Percentiles rank a stretch among this genome's conserved stretches.
These are phyloP conservation scores for Iselma pallidipennis DNA, from an alignment of 2,888 invertebrate genomes.

Conservation along the genomic window DNA sequence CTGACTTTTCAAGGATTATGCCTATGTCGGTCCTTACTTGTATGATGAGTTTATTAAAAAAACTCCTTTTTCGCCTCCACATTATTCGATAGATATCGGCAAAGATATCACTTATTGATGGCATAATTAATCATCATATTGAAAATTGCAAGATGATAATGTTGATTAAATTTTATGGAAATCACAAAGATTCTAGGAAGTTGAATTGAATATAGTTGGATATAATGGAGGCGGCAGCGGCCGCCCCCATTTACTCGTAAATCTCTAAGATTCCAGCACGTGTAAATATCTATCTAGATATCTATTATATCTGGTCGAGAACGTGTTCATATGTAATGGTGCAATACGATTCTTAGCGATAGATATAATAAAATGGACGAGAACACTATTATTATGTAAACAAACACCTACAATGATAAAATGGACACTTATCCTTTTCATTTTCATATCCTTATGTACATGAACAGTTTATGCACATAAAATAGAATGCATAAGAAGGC, in stretches of 20 bases:
- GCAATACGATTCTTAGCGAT: conserved; percentile 1
- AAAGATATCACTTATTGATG: too few relatives aligned
- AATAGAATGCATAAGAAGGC: not conserved
- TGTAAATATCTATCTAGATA: not conserved
- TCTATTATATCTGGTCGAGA: not conserved
- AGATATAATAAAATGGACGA: not conserved
- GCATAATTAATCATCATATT: too few relatives aligned
- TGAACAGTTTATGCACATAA: not conserved
- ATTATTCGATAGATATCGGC: too few relatives aligned
- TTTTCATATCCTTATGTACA: not conserved
- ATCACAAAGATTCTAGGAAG: not conserved
- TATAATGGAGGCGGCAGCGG: not conserved
- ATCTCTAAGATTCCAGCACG: not conserved
- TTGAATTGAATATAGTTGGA: not conserved
- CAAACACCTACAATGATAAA: conserved; percentile 3
- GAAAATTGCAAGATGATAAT: too few relatives aligned
- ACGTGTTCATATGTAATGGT: not conserved
- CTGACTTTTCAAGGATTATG: too few relatives aligned
- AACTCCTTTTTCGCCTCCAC: too few relatives aligned
- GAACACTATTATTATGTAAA: conserved; percentile 7
- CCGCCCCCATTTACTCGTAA: not conserved
- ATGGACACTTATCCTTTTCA: not conserved
- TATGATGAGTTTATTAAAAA: too few relatives aligned
- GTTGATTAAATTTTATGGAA: not conserved
- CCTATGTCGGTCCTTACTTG: too few relatives aligned